These are phyloP conservation scores for Latrodectus geometricus DNA, from an alignment of 1,140 invertebrate genomes.

Conservation along the genomic window DNA sequence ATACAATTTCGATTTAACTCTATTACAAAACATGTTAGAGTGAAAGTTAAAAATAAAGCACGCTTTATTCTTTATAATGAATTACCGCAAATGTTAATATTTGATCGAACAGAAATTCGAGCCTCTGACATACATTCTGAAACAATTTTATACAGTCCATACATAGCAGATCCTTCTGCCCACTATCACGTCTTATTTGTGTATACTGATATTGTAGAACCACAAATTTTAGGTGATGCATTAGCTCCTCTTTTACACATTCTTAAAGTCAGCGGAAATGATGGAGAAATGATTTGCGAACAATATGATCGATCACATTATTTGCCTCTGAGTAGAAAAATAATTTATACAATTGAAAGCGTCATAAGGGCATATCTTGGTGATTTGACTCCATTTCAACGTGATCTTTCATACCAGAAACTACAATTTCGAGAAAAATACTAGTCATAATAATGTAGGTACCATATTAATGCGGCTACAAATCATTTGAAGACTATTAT, in stretches of 20 bases:
- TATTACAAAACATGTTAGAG: neutral
- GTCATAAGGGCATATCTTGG: no score
- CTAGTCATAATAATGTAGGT: constrained; percentile 2
- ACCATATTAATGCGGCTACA: neutral
- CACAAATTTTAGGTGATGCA: no score
- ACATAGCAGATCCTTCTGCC: neutral
- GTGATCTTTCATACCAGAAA: no score
- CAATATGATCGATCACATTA: no score
- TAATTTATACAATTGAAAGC: no score
- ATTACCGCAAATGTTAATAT: neutral
- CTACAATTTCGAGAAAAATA: no score
- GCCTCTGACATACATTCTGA: neutral
- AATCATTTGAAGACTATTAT: neutral
- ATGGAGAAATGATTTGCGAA: no score
- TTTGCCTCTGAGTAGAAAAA: no score
- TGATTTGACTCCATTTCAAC: no score
- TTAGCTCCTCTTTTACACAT: no score
- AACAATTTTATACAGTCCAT: neutral
- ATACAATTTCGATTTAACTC: neutral
- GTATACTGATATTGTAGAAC: no score
- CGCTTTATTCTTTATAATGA: neutral
- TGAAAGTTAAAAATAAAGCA: neutral
- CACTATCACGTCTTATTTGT: neutral
- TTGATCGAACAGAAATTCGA: neutral
- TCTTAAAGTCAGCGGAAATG: no score